phyloP scores from a whole-genome alignment of 2,113 vertebrate genomes.

The Elephas maximus region DNA sequence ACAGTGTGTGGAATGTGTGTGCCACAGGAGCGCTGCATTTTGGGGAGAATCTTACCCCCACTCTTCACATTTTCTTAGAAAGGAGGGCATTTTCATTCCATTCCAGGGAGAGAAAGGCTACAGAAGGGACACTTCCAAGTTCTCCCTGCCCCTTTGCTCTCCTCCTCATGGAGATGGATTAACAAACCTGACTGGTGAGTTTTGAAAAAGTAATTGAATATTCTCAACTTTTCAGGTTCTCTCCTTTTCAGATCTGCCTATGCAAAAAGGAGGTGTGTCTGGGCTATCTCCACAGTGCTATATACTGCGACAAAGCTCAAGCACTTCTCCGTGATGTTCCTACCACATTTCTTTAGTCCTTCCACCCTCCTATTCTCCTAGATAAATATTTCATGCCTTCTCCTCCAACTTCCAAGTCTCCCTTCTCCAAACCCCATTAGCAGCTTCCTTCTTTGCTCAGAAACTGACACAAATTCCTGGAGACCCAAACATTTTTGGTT shows the following conservation, averaged over 20 bases:
- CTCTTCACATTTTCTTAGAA: background rate
- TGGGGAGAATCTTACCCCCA: background rate
- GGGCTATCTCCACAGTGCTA: background rate
- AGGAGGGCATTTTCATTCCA: background rate
- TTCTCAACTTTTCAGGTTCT: background rate
- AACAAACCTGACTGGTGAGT: background rate
- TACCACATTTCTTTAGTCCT: background rate
- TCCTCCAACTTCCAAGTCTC: background rate
- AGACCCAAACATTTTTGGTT: background rate
- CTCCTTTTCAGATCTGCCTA: background rate
- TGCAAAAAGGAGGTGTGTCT: background rate
- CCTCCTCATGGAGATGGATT: background rate
- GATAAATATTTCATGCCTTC: background rate
- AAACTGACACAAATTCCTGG: background rate
- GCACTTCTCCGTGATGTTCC: background rate
- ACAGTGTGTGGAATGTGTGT: background rate
- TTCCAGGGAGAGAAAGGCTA: background rate
- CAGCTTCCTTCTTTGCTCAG: background rate
- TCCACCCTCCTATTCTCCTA: background rate
- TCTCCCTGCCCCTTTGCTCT: background rate
- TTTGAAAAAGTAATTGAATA: background rate
- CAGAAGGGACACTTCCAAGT: background rate
- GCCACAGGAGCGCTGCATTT: background rate
- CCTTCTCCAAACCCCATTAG: background rate
- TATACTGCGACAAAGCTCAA: background rate